Base-by-base conservation (phyloP, 1,140 invertebrate species). In the Drosophila grimshawi region DNA sequence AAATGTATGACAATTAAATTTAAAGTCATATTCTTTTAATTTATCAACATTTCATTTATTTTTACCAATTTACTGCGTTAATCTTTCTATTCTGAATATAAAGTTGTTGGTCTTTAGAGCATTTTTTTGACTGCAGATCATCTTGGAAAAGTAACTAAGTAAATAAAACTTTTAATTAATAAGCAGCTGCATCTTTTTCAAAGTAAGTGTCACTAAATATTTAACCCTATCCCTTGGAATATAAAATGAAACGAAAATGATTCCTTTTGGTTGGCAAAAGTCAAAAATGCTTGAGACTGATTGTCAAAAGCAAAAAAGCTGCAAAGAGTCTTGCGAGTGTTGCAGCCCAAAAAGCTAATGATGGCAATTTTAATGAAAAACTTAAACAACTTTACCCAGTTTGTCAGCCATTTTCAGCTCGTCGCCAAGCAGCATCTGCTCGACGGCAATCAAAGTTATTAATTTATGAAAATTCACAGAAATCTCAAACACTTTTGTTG, bases 281-380 rank as follows among this genome's bases (percentile, higher is more conserved):
- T 27, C 7, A 33, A 30, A 51, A 52, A 60, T 48, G 11, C 37
- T 60, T 49, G 52, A n/a, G 33, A 29, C 32, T 71, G 71, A 78
- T 82, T 82, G 59, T 76, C 45, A 64, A 76, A 75, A 52, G 11
- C 4, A 51, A 72, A 30, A 67, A 45, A 33, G 41, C 64, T 19
- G 10, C 4, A 43, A 37, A 52, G 30, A 37, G 52, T 52, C 7
- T 46, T 5, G 19, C 5, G 29, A 19, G 33, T 6, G 6, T 41
- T 53, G 3, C n/a, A 19, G 27, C 66, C 33, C 57, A 30, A 10
- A 30, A 10, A 67, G 70, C 72, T 71, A 82, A 82, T 68, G 71
- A 82, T 72, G 57, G 80, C 76, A 75, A 78, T 68, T 69, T 80
- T 83, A 63, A 68, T 62, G 64, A 71, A 69, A 79, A 72, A 83